Percentiles rank a stretch among this genome's conserved stretches.
Conservation (phyloP, 2,888 invertebrate genomes). For the Eristalis intricaria region DNA sequence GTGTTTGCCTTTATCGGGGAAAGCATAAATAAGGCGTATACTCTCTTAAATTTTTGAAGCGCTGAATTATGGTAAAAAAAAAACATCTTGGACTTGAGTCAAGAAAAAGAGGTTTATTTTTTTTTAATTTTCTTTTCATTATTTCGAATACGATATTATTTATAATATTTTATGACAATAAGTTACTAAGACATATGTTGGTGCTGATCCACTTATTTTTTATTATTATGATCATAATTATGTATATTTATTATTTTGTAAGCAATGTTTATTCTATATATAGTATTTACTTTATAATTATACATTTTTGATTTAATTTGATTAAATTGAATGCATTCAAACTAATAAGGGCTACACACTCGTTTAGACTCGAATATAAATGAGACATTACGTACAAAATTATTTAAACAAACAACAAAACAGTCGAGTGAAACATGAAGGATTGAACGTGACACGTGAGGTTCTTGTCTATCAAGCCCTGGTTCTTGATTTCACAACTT, state of each 20-base stretch:
- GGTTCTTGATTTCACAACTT: too few relatives aligned
- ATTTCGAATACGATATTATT: conserved; percentile 44
- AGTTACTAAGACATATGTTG: conserved; percentile 43
- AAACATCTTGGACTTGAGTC: background rate
- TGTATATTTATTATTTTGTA: conserved; percentile 20
- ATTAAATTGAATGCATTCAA: conserved; percentile 10
- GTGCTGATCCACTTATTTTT: conserved; percentile 34
- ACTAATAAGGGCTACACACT: background rate
- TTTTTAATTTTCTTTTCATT: background rate
- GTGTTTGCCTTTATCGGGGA: too few relatives aligned
- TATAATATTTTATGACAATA: conserved; percentile 42
- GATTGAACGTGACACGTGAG: background rate
- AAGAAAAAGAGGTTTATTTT: background rate
- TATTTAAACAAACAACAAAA: background rate
- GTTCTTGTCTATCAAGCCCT: too few relatives aligned
- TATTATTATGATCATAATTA: conserved; percentile 18
- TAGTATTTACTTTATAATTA: conserved; percentile 19
- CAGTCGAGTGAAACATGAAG: background rate
- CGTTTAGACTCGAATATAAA: background rate
- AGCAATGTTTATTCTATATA: conserved; percentile 27
- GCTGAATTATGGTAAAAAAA: too few relatives aligned
- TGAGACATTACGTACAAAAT: background rate
- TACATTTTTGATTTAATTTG: conserved; percentile 19
- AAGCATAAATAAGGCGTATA: too few relatives aligned
- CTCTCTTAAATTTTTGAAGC: too few relatives aligned